Evolutionary conservation across 2,888 invertebrate genomes (phyloP), one percentile per base, ranked within the genome.

Genomic region (Noctua janthe): DNA sequence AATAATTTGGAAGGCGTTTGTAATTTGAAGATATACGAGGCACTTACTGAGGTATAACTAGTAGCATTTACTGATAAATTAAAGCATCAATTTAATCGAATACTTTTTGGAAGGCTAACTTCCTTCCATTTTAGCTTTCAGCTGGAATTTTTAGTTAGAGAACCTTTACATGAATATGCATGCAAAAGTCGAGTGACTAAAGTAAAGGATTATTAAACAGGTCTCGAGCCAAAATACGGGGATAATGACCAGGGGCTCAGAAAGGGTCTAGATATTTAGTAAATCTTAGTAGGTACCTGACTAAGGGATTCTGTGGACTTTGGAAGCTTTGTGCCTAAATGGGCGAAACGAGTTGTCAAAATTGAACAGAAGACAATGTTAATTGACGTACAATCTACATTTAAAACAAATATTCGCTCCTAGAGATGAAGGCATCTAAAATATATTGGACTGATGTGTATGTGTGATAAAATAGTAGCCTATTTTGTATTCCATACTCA

Each of bases 181-280:
- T 83, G 71, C 59, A 29, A 78, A 76, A 78, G 81, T 62, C 17
- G 35, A 76, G 39, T 74, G 29, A 51, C 70, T 72, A 47, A 82
- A 82, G 78, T 47, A 79, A 78, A 74, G 78, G 73, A 74, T 78
- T 88, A 88, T 80, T 82, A 74, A 79, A 70, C 75, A 62, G 75
- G 71, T 69, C 62, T 78, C 71, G 66, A n/a, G 70, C 62, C 71
- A 66, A 80, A 88, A 74, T 83, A 51, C 59, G n/a, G 51, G 75
- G 75, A 73, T 86, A 79, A 81, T 81, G 78, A 74, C 78, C 67
- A 67, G 82, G 56, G 75, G 73, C 83, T 82, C 43, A 86, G 64
- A 78, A 77, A 77, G 77, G 81, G 87, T 83, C 81, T 87, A 80
- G 78, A 87, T 77, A 79, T 87, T 87, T 83, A 71, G 73, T 76